Evolutionary conservation across 2,113 vertebrate genomes (phyloP).

Genomic region (Apus apus): DNA sequence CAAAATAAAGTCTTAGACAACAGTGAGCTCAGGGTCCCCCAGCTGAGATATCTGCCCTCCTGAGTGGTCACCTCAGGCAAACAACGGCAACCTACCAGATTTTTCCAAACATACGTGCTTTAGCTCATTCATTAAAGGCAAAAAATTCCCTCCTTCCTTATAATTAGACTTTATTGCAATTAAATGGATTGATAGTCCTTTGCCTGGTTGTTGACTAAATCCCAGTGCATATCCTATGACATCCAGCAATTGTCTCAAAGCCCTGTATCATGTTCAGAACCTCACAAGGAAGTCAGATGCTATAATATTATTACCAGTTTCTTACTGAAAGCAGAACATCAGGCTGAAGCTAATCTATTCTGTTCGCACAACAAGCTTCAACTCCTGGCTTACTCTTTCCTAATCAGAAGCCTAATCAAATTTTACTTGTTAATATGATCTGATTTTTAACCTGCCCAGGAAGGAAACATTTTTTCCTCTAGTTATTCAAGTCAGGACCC

Average conservation of each 20-base stretch:
- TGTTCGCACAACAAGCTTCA: constrained; percentile 53
- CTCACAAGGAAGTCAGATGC: not conserved
- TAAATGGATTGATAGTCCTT: not conserved
- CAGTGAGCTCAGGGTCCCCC: not conserved
- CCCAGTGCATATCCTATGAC: not conserved
- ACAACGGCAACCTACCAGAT: not conserved
- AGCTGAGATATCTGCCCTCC: not conserved
- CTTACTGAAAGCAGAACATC: constrained; percentile 9
- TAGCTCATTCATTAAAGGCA: not conserved
- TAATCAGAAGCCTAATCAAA: constrained; percentile 54
- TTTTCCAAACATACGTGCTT: not conserved
- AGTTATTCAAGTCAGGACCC: not conserved
- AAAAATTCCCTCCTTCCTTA: not conserved
- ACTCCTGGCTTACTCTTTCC: not conserved
- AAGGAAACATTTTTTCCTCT: constrained; percentile 14
- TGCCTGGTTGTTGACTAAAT: not conserved
- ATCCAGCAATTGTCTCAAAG: not conserved
- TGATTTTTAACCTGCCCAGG: constrained; percentile 31
- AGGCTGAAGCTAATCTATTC: constrained; percentile 23
- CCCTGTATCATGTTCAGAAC: not conserved
- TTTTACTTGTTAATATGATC: constrained; percentile 39
- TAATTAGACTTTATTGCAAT: not conserved
- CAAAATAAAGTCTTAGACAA: not conserved
- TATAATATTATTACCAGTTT: not conserved
- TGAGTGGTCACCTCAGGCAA: not conserved